These are phyloP conservation scores for Tamandua tetradactyla DNA, from an alignment of 2,797 vertebrate genomes.

Conservation along the genomic window DNA sequence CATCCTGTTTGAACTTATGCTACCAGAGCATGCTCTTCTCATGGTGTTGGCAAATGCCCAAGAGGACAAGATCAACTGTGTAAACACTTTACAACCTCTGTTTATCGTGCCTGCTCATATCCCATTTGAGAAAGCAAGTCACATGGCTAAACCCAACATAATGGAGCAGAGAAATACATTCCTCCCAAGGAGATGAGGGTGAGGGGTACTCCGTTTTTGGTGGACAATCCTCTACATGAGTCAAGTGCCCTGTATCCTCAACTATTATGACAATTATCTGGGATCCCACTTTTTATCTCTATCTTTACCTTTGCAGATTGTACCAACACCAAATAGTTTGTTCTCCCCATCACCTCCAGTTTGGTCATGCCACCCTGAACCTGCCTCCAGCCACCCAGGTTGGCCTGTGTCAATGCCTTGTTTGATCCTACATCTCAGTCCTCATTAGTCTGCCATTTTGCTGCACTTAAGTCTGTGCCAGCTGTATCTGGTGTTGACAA, in stretches of 20 bases:
- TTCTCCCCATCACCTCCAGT: neutral
- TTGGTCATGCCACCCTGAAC: too few species aligned
- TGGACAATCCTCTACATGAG: neutral
- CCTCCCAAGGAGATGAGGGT: neutral
- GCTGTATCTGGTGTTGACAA: neutral
- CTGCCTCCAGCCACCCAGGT: fast-evolving
- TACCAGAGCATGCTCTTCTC: neutral
- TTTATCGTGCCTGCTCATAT: neutral
- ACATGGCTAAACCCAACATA: neutral
- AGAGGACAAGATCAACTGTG: neutral
- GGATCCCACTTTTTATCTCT: too few species aligned
- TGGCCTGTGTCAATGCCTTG: neutral
- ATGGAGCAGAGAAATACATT: neutral
- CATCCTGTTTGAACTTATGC: neutral
- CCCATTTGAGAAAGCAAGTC: neutral
- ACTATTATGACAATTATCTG: neutral
- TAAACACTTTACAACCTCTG: neutral
- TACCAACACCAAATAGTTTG: neutral
- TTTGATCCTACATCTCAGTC: neutral
- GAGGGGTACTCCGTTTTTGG: neutral
- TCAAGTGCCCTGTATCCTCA: neutral
- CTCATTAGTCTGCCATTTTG: neutral
- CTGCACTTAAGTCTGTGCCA: neutral
- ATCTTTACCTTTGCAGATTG: neutral
- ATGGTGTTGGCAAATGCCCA: neutral